Base-by-base conservation (phyloP, 2,888 invertebrate species). In the Phragmatobia fuliginosa region DNA sequence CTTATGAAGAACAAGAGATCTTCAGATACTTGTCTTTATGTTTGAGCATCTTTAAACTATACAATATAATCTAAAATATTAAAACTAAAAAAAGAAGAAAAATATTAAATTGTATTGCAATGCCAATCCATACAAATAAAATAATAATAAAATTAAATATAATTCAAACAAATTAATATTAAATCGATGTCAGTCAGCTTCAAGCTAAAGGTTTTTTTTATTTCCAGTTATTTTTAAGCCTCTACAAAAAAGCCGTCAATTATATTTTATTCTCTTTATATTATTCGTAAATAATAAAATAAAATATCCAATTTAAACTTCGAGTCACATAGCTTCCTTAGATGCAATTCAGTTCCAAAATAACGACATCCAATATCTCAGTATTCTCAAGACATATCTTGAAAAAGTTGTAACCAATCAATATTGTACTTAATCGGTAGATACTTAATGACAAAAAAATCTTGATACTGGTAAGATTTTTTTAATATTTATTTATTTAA, bases 31-130 rank as follows among this genome's bases (percentile, higher is more conserved):
- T 77, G 81, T 77, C 83, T 86, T 89, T 90, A 89, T 89, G 76
- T 85, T 92, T 93, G 93, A 93, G 93, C 93, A 88, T 88, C 78
- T 83, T 85, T 82, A 85, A 85, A 84, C 83, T 87, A 83, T 74
- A 82, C 75, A 75, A 79, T 81, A 83, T 62, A 65, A 73, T 78
- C 80, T 83, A 75, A 73, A 78, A 72, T 76, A 71, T 79, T 72
- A 84, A 73, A 70, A 83, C 80, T 78, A 78, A 82, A 81, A 52
- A n/a, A 77, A 81, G 83, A 78, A 41, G 41, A 41, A 49, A 83
- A 79, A 49, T 52, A 81, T 82, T 81, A 80, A 83, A 83, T 80
- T 74, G 82, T 88, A 86, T 88, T 88, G 85, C 84, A 79, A 86
- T 84, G 83, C 73, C 82, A 82, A 83, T 81, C 80, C 83, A 85